Conservation (phyloP, 2,113 vertebrate species). For the Amazona vittata region DNA sequence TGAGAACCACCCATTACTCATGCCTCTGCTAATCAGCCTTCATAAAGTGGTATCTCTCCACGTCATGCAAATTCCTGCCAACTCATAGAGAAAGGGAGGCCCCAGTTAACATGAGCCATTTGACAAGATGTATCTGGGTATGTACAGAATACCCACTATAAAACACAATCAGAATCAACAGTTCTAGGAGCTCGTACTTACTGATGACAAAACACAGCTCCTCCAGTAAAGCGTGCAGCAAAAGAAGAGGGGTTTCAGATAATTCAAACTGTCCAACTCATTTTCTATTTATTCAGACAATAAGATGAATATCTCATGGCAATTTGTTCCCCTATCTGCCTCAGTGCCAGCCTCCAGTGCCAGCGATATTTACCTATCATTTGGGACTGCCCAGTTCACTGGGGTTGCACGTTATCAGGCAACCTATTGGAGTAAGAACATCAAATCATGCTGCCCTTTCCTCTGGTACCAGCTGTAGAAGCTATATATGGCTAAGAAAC, state of each 20-base stretch:
- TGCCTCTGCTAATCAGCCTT: background rate
- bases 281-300: background rate
- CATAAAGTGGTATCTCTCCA: background rate
- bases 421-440: background rate
- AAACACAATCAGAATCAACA: background rate
- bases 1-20: background rate
- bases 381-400: background rate
- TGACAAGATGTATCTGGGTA: background rate
- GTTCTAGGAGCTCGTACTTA: background rate
- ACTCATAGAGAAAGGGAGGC: background rate
- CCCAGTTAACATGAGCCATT: accelerated
- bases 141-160: accelerated
- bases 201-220: accelerated
- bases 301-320: background rate
- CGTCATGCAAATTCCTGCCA: accelerated
- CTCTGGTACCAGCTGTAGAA: background rate
- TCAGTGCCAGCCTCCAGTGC: background rate
- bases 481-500: background rate
- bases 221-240: background rate
- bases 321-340: background rate
- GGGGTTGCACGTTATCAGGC: background rate
- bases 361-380: background rate
- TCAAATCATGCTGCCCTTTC: background rate
- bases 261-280: background rate
- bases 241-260: accelerated